Evolutionary conservation across 2,888 invertebrate genomes (phyloP), one percentile per base, ranked within the genome.

Genomic region (Lepidonotus clava): DNA sequence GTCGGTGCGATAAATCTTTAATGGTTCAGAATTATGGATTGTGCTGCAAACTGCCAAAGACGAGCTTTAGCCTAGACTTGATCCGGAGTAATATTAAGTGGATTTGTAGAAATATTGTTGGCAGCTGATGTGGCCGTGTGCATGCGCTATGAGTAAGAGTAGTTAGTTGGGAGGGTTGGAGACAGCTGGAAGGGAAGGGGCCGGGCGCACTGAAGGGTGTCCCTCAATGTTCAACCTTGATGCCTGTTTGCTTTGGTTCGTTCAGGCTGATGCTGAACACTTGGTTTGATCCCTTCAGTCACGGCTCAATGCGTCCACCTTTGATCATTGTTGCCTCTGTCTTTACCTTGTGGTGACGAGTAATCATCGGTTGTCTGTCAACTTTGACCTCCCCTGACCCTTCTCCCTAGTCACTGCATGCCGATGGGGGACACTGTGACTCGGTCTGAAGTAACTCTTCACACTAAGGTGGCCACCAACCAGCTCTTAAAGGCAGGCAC

Each of bases 21-120:
- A 71, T 71, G 71, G 71, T 71, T 36, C 21, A 34, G 71, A 71
- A 71, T 71, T 71, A 71, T 71, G 71, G 71, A 71, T 71, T 38
- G 71, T 71, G 71, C 34, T 71, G 71, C 18, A 38, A 24, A 4
- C 36, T 6, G 71, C 1, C 36, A 38, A 11, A 14, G 71, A 71
- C 71, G 71, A 38, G 24, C 34, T 34, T n/a, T 11, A 34, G 71
- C 71, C 38, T 32, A 34, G 71, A 71, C 14, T 18, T 6, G 71
- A 71, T 34, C 8, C 2, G 36, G 71, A 18, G 2, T 71, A 38
- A 34, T 71, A 21, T 21, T 34, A 71, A 71, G 6, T 6, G 8
- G 38, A 36, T 71, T 34, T 71, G 71, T 71, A 38, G 71, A 36
- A 71, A 61, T 61, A 61, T 61, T 11, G 24, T n/a, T n/a, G n/a